Percentiles rank a stretch among this genome's conserved stretches.
phyloP scores from a whole-genome alignment of 2,113 vertebrate genomes.

The Oxyruncus cristatus region DNA sequence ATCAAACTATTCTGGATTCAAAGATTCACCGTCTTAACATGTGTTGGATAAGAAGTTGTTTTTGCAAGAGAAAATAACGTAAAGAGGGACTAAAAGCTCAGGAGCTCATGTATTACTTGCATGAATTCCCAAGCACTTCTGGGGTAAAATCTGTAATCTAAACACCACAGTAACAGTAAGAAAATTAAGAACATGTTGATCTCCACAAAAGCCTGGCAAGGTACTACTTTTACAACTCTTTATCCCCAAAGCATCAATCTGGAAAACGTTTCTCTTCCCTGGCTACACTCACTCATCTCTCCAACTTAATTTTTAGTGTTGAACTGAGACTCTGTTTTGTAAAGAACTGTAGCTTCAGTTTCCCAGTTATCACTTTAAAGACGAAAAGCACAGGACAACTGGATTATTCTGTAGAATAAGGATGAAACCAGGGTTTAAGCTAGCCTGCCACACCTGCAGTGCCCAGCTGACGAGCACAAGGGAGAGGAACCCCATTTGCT shows the following conservation, averaged over 20 bases:
- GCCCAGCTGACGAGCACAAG: constrained; percentile 53
- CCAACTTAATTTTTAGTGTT: neutral
- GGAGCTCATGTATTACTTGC: neutral
- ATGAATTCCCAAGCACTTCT: neutral
- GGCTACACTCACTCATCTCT: neutral
- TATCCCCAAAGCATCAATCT: neutral
- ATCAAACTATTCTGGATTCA: neutral
- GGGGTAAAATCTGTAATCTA: neutral
- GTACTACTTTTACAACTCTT: neutral
- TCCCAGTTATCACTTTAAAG: neutral
- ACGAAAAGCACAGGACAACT: neutral
- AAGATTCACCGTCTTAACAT: neutral
- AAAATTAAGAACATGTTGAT: neutral
- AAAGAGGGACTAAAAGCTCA: neutral
- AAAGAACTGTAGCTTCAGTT: neutral
- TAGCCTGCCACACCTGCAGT: constrained; percentile 54
- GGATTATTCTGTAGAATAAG: neutral
- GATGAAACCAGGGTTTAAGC: constrained; percentile 2
- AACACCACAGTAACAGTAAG: neutral
- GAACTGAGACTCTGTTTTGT: neutral
- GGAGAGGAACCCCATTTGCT: constrained; percentile 24
- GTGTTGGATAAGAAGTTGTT: neutral
- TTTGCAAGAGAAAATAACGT: neutral
- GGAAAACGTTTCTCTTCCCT: neutral
- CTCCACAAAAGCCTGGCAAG: neutral